A percentile compares a stretch with the other conserved stretches of the same genome.
These are phyloP conservation scores for Misgurnus anguillicaudatus DNA, from an alignment of 2,113 vertebrate species.

Conservation along the genomic window DNA sequence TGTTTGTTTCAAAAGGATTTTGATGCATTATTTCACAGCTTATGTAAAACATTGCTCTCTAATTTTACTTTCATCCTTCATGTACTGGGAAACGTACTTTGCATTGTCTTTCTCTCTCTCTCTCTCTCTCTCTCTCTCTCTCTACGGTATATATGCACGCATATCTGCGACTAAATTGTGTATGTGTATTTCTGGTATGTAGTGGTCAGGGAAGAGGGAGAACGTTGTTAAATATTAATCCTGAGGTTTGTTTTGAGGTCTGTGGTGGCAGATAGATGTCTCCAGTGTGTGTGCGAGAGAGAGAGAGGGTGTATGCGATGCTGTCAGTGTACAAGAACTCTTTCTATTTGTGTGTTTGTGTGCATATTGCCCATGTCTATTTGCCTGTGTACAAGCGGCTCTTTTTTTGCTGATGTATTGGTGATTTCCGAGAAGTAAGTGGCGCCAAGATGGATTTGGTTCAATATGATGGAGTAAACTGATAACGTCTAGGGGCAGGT, in stretches of 20 bases:
- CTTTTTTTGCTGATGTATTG: slow-evolving; percentile 73
- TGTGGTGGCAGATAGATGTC: slow-evolving; percentile 79
- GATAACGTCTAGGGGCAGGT: slow-evolving; percentile 79
- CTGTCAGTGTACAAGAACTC: neutral
- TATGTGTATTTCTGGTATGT: slow-evolving; percentile 66
- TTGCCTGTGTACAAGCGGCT: slow-evolving; percentile 22
- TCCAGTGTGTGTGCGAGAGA: slow-evolving; percentile 61
- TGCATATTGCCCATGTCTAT: slow-evolving; percentile 44
- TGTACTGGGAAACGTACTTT: slow-evolving; percentile 4
- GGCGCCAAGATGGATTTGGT: slow-evolving; percentile 85
- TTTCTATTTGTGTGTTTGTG: slow-evolving; percentile 9
- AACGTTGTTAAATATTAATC: slow-evolving; percentile 91
- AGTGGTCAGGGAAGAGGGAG: slow-evolving; percentile 79
- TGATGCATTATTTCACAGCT: neutral
- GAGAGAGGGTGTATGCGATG: slow-evolving; percentile 40
- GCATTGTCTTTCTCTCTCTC: neutral
- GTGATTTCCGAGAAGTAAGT: slow-evolving; percentile 84
- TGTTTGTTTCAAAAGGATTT: neutral
- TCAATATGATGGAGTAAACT: slow-evolving; percentile 87
- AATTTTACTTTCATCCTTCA: neutral
- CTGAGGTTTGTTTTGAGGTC: slow-evolving; percentile 81
- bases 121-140: neutral
- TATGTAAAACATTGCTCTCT: neutral
- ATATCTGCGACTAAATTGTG: neutral
- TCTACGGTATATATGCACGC: neutral